Conservation (phyloP, 1,140 invertebrate species). For the Metopolophium dirhodum region DNA sequence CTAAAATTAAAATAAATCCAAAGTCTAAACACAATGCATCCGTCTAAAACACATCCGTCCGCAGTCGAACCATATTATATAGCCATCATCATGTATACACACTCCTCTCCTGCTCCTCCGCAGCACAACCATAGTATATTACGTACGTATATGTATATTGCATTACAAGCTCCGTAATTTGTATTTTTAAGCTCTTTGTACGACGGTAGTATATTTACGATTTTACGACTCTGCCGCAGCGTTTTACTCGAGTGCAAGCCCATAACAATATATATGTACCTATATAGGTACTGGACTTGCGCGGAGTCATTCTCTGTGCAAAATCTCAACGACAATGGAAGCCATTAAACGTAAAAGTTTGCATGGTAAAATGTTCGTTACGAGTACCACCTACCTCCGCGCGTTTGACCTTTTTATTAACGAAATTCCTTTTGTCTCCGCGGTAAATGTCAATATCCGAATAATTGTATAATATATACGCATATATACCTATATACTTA, state of each 20-base stretch:
- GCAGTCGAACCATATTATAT: not conserved
- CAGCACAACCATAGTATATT: not conserved
- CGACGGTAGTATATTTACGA: not conserved
- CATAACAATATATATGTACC: not conserved
- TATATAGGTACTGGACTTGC: too few relatives aligned
- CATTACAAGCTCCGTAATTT: not conserved
- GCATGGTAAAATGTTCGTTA: not conserved
- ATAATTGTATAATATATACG: not conserved
- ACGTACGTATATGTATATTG: not conserved
- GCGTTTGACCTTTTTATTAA: conserved; percentile 15
- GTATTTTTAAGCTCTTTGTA: conserved; percentile 9
- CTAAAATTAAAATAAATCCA: conserved; percentile 13
- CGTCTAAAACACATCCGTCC: not conserved
- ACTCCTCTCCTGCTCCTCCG: not conserved
- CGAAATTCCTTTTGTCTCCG: conserved; percentile 14
- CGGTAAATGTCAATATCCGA: conserved; percentile 17
- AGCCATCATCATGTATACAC: not conserved
- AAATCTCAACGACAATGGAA: conserved; percentile 16
- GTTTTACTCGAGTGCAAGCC: not conserved
- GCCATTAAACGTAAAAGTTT: not conserved
- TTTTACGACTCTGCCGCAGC: not conserved
- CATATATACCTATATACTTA: too few relatives aligned
- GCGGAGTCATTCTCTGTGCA: not conserved
- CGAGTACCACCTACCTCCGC: not conserved
- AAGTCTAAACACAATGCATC: not conserved